Percentiles rank a stretch among this genome's conserved stretches.
phyloP scores from a whole-genome alignment of 2,888 invertebrate genomes.

The Drosophila vallismaia region DNA sequence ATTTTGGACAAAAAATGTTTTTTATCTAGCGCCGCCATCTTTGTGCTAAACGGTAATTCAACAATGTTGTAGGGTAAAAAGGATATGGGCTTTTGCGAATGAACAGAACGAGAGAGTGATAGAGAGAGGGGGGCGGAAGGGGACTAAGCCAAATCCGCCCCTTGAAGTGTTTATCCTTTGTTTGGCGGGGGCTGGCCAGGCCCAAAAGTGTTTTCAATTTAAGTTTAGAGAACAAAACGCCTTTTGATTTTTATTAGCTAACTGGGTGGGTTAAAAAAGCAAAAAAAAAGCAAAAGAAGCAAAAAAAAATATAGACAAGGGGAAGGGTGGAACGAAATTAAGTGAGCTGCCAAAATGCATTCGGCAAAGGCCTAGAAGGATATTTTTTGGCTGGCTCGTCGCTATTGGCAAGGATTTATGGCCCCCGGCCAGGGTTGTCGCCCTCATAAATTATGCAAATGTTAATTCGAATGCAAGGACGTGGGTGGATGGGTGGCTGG shows the following conservation, averaged over 20 bases:
- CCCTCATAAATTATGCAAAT: slow-evolving; percentile 74
- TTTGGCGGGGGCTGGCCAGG: slow-evolving; percentile 29
- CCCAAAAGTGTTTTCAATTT: slow-evolving; percentile 84
- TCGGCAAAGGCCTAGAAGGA: slow-evolving; percentile 21
- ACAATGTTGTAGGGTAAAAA: slow-evolving; percentile 2
- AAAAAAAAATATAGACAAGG: too few species aligned
- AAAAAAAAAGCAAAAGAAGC: background rate
- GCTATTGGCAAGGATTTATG: slow-evolving; percentile 56
- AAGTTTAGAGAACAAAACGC: slow-evolving; percentile 83
- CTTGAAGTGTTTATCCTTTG: slow-evolving; percentile 77
- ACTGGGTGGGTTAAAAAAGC: slow-evolving; percentile 5
- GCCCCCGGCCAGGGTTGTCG: slow-evolving; percentile 63
- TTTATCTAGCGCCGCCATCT: slow-evolving; percentile 77
- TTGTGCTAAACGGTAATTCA: slow-evolving; percentile 73
- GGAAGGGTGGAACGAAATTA: slow-evolving; percentile 6
- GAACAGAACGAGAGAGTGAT: background rate
- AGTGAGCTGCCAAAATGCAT: slow-evolving; percentile 35
- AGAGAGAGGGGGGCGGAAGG: background rate
- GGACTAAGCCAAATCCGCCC: slow-evolving; percentile 79
- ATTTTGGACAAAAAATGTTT: slow-evolving; percentile 65
- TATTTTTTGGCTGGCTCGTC: slow-evolving; percentile 30
- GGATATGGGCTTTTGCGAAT: background rate
- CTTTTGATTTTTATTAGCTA: slow-evolving; percentile 79
- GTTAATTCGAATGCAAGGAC: slow-evolving; percentile 17
- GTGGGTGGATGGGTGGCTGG: background rate